phyloP scores from a whole-genome alignment of 2,797 vertebrate species.

The Prunella strophiata region DNA sequence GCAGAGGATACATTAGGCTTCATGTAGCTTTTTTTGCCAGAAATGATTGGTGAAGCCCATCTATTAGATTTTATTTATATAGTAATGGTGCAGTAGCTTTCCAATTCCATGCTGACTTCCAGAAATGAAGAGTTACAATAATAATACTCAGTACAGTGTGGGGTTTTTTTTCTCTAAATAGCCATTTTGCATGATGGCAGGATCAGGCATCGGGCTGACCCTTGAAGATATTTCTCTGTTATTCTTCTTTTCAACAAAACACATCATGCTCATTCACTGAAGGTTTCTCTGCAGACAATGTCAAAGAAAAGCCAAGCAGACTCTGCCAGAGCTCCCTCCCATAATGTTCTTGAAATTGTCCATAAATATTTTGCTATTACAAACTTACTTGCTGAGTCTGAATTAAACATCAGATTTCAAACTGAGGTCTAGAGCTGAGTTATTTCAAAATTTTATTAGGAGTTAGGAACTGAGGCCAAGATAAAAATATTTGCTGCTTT shows the following conservation, averaged over 20 bases:
- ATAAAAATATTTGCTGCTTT: background rate
- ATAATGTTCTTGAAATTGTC: background rate
- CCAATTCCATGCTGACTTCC: conserved; percentile 28
- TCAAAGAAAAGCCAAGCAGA: background rate
- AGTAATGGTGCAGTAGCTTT: conserved; percentile 29
- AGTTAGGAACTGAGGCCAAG: background rate
- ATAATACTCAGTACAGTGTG: background rate
- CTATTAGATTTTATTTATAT: conserved; percentile 53
- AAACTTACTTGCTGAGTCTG: background rate
- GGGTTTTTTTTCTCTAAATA: background rate
- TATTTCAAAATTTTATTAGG: background rate
- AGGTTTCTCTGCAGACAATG: background rate
- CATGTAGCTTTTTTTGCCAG: conserved; percentile 47
- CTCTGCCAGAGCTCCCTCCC: background rate
- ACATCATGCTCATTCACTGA: background rate
- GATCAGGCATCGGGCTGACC: background rate
- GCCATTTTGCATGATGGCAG: background rate
- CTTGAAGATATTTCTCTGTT: background rate
- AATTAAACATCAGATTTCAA: background rate
- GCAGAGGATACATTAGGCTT: background rate
- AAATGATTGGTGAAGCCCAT: conserved; percentile 21
- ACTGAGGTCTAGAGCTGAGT: background rate
- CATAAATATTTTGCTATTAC: background rate
- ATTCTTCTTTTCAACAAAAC: background rate
- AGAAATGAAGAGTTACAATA: conserved; percentile 11